Evolutionary conservation across 2,888 invertebrate genomes (phyloP), one percentile per base, ranked within the genome.

Genomic region (Troides helena): DNA sequence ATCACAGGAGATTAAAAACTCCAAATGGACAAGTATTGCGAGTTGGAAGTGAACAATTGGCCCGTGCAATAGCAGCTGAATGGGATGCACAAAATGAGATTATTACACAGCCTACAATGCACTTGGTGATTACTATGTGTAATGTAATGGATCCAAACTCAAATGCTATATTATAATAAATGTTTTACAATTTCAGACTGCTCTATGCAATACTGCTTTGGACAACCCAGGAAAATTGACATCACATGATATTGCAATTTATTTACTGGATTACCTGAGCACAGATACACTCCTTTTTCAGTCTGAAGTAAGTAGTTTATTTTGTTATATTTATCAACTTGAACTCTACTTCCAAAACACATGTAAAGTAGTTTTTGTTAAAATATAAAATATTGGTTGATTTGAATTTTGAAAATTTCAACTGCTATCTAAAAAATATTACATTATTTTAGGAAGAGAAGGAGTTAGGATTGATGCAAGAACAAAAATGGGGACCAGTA

Each of bases 1-100:
- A 99, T 85, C 96, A 97, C 81, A 93, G 95, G 23, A 97, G 97
- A 82, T 87, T 99, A 23, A 98, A 98, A 88, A 99, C 99, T 3
- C 99, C 99, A 0, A 94, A 94, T 77, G 98, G 98, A 2, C 94
- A 94, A 71, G 85, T 95, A 12, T 95, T 99, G 75, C 89, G 94
- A 72, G 95, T 99, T 0, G 94, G 95, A 36, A 97, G 95, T 86
- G 98, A 99, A 88, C 95, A 97, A 0, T 90, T 99, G 65, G 99
- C 99, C 1, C 92, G 98, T 72, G 98, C 98, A 23, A 95, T 99
- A 62, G 98, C 99, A 1, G 95, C 96, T 43, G 99, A 99, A 93
- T 99, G 99, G 98, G 96, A 97, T 78, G 93, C 95, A 8, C 99
- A 99, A 85, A 94, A 94, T 73, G 95, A 96, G 39, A 90, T 92